Evolutionary conservation across 2,797 vertebrate genomes (phyloP).

Genomic region (Epinephelus awoara): DNA sequence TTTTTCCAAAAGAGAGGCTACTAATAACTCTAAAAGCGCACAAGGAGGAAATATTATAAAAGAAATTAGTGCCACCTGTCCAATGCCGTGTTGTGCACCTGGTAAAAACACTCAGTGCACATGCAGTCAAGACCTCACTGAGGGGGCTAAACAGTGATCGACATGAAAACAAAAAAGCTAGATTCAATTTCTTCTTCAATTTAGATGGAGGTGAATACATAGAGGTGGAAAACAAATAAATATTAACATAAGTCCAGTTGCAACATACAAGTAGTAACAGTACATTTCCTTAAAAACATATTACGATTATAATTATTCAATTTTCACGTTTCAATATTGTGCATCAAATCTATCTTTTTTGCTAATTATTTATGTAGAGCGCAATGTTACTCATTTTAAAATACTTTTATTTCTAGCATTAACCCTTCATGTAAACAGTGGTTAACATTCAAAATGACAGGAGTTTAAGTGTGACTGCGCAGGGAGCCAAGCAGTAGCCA

Average conservation of each 20-base stretch:
- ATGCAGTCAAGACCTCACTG: background rate
- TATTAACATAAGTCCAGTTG: too few species aligned
- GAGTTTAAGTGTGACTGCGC: background rate
- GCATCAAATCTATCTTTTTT: background rate
- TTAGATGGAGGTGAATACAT: too few species aligned
- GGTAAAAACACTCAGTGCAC: background rate
- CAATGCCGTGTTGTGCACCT: background rate
- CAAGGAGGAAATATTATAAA: background rate
- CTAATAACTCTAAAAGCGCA: slow-evolving; percentile 1
- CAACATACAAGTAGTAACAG: too few species aligned
- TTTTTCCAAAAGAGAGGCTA: background rate
- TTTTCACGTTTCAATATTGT: background rate
- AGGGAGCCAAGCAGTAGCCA: slow-evolving; percentile 36
- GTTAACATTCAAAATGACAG: background rate
- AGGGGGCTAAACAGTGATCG: too few species aligned
- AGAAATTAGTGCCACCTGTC: background rate
- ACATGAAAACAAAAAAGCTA: too few species aligned
- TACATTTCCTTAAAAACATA: too few species aligned
- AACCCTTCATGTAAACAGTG: background rate
- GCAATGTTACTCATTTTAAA: background rate
- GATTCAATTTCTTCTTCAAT: too few species aligned
- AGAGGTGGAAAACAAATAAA: too few species aligned
- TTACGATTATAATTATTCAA: background rate
- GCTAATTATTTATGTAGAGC: background rate
- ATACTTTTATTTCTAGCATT: background rate